Evolutionary conservation across 2,113 vertebrate genomes (phyloP).

Genomic region (Phylloscopus trochilus): DNA sequence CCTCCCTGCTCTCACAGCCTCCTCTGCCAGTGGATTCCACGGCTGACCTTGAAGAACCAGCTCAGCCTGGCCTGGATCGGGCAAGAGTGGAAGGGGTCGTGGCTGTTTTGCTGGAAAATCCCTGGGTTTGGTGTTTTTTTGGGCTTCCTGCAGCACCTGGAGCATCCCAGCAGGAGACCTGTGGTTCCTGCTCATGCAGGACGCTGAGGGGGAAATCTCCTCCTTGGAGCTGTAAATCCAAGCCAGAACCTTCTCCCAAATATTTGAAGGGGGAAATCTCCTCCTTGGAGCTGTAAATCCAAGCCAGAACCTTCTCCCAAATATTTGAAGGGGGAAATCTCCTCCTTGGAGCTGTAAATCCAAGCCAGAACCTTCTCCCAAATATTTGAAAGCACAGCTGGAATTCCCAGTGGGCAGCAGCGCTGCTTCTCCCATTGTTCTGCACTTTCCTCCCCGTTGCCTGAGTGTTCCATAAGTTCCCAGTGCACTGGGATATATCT

Average conservation of each 20-base stretch:
- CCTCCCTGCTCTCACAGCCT: not conserved
- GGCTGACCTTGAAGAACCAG: constrained; percentile 51
- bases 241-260: not conserved
- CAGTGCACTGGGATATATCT: not conserved
- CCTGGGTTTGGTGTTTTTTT: not conserved
- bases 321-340: too few species aligned
- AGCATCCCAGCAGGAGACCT: not conserved
- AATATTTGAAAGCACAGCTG: not conserved
- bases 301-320: not conserved
- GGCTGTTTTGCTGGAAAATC: not conserved
- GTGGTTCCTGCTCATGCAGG: not conserved
- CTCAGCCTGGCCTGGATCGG: not conserved
- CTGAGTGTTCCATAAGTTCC: too few species aligned
- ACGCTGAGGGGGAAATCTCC: not conserved
- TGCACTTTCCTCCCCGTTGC: rapidly evolving
- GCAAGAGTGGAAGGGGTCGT: not conserved
- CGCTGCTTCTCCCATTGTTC: not conserved
- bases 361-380: not conserved
- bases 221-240: not conserved
- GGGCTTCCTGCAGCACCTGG: not conserved
- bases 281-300: too few species aligned
- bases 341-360: not conserved
- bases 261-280: too few species aligned
- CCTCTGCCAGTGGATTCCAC: not conserved
- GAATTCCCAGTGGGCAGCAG: not conserved